A percentile compares a stretch with the other conserved stretches of the same genome.
These are phyloP conservation scores for Sus cebifrons DNA, from an alignment of 2,797 vertebrate species.

Conservation along the genomic window DNA sequence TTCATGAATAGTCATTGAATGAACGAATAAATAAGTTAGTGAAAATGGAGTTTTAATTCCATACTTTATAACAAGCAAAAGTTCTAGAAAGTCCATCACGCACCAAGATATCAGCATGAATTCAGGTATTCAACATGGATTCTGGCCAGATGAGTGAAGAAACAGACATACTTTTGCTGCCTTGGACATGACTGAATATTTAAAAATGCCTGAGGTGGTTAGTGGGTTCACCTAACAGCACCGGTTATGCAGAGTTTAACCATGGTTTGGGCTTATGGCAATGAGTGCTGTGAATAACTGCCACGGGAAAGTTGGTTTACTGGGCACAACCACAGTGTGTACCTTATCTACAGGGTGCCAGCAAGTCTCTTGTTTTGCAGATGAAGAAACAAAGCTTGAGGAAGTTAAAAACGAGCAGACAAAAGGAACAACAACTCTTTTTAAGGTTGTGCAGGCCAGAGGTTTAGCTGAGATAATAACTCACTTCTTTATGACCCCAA, in stretches of 20 bases:
- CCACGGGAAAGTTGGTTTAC: background rate
- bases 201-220: background rate
- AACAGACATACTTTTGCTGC: background rate
- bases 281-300: background rate
- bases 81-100: background rate
- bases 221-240: background rate
- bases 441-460: background rate
- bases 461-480: background rate
- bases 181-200: background rate
- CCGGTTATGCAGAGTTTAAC: background rate
- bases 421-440: background rate
- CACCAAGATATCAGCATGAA: background rate
- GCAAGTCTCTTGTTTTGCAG: background rate
- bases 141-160: conserved; percentile 47
- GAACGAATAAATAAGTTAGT: conserved; percentile 30
- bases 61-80: background rate
- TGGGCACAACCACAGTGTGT: background rate
- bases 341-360: background rate
- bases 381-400: conserved; percentile 6
- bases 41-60: conserved; percentile 50
- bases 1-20: background rate
- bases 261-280: background rate
- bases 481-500: background rate
- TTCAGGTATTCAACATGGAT: background rate
- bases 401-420: background rate